These are phyloP conservation scores for Oedothorax gibbosus DNA, from an alignment of 1,140 invertebrate species.

Conservation along the genomic window DNA sequence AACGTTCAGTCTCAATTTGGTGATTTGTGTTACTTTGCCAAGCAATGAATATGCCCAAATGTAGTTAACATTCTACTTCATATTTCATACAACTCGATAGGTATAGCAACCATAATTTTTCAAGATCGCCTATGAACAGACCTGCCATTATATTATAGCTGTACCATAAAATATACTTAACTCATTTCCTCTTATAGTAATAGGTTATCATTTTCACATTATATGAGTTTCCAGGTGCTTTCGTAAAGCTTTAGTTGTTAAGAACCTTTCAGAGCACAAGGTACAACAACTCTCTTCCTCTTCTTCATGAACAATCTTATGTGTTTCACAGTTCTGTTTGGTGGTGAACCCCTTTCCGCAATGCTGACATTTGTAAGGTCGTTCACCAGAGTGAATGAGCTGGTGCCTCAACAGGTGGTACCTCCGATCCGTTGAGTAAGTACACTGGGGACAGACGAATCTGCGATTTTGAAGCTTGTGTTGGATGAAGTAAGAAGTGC, in stretches of 20 bases:
- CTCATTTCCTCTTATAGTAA: too few relatives aligned
- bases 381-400: slow-evolving; percentile 68
- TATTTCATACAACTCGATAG: too few relatives aligned
- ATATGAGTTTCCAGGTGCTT: slow-evolving; percentile 29
- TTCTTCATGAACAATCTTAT: slow-evolving; percentile 16
- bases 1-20: too few relatives aligned
- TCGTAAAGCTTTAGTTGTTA: slow-evolving; percentile 27
- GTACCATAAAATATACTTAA: too few relatives aligned
- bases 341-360: slow-evolving; percentile 67
- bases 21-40: too few relatives aligned
- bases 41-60: too few relatives aligned
- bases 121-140: too few relatives aligned
- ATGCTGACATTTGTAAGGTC: slow-evolving; percentile 68
- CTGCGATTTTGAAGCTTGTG: slow-evolving; percentile 23
- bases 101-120: too few relatives aligned
- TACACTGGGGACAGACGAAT: slow-evolving; percentile 30
- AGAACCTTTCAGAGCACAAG: slow-evolving; percentile 38
- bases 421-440: slow-evolving; percentile 46
- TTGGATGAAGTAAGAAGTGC: slow-evolving; percentile 26
- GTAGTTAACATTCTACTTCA: too few relatives aligned
- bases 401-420: slow-evolving; percentile 48
- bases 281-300: slow-evolving; percentile 11
- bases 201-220: not conserved
- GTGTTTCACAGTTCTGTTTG: slow-evolving; percentile 54
- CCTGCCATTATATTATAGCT: too few relatives aligned